Conservation (phyloP, 2,888 invertebrate species). For the Liopterus haemorrhoidalis region DNA sequence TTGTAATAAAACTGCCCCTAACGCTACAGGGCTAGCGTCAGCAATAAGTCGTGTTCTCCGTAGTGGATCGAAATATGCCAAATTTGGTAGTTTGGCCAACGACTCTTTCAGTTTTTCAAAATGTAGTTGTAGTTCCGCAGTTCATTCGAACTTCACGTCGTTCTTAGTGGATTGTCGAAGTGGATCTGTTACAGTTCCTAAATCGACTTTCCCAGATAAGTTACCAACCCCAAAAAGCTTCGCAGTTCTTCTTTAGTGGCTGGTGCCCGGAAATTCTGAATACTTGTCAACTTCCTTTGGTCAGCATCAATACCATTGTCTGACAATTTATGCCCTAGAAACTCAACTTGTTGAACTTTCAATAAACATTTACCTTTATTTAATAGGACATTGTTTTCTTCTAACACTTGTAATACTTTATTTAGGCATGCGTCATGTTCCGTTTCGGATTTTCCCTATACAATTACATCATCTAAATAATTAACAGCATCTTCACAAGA, state of each 20-base stretch:
- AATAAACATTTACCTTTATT: constrained; percentile 34
- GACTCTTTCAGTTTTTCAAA: too few species aligned
- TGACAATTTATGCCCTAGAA: constrained; percentile 31
- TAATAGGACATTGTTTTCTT: constrained; percentile 31
- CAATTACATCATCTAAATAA: constrained; percentile 35
- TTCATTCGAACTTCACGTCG: too few species aligned
- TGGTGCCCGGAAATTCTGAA: constrained; percentile 3
- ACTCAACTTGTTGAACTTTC: constrained; percentile 26
- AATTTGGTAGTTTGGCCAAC: too few species aligned
- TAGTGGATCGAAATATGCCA: too few species aligned
- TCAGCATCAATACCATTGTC: constrained; percentile 1
- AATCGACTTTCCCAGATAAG: too few species aligned
- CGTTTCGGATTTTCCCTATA: constrained; percentile 32
- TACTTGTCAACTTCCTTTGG: neutral
- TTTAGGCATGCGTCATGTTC: constrained; percentile 35
- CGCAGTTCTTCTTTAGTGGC: constrained; percentile 4
- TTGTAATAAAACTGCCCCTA: too few species aligned
- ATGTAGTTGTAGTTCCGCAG: too few species aligned
- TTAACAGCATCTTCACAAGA: constrained; percentile 34
- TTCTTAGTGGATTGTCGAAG: too few species aligned
- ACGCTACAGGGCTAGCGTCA: too few species aligned
- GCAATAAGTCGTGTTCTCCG: too few species aligned
- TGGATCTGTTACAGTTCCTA: too few species aligned
- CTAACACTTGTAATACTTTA: constrained; percentile 30
- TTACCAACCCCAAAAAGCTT: constrained; percentile 1